Conservation (phyloP, 2,113 vertebrate genomes). For the Trachemys scripta region DNA sequence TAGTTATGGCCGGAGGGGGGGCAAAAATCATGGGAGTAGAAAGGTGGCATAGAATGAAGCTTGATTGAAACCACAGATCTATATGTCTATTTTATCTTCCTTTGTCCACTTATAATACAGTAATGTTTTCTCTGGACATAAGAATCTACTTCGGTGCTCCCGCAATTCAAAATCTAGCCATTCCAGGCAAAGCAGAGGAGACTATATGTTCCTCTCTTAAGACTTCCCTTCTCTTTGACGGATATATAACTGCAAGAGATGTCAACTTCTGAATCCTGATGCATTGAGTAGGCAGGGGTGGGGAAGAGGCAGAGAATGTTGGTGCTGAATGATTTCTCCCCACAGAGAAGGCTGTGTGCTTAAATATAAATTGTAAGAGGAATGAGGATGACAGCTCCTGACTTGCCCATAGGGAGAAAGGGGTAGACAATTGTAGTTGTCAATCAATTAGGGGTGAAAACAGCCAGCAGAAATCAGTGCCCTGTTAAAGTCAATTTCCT, state of each 20-base stretch:
- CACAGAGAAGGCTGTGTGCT: neutral
- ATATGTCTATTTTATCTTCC: rapidly evolving
- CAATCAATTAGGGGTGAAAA: neutral
- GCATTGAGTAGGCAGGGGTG: rapidly evolving
- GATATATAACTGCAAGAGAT: neutral
- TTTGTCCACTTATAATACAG: neutral
- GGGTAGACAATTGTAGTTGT: constrained; percentile 18
- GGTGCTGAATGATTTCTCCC: neutral
- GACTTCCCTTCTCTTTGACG: neutral
- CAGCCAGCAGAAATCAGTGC: neutral
- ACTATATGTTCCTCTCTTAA: rapidly evolving
- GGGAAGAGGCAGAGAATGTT: neutral
- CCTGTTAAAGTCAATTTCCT: constrained; percentile 41
- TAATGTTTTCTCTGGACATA: neutral
- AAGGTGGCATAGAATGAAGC: neutral
- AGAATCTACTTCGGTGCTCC: neutral
- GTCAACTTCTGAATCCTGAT: neutral
- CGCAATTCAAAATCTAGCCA: neutral
- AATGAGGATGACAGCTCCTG: constrained; percentile 9
- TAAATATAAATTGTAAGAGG: constrained; percentile 11
- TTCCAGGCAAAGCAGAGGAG: neutral
- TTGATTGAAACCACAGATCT: neutral
- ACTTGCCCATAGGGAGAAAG: constrained; percentile 9
- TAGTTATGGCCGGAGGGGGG: neutral
- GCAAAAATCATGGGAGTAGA: neutral